Base-by-base conservation (phyloP, 1,140 invertebrate species). In the Ladona fulva region DNA sequence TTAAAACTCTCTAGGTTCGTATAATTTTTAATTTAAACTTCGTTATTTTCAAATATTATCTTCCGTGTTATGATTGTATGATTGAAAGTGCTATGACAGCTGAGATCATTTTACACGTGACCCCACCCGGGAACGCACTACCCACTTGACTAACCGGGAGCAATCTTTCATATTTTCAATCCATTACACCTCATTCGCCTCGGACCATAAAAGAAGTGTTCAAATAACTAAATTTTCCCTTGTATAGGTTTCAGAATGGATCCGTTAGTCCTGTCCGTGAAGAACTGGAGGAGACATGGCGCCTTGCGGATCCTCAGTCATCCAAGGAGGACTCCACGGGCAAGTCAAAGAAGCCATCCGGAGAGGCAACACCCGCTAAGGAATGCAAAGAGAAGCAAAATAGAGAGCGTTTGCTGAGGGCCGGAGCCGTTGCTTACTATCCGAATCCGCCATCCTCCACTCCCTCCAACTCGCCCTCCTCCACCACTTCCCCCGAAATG, bases 341-440 rank as follows among this genome's bases (percentile, higher is more conserved):
- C 5, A 66, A 22, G 52, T 16, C 52, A 12, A 66, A 66, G 52
- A 16, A 22, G n/a, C 12, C 52, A 3, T 19, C 16, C 52, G n/a
- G 52, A 5, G 52, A 66, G 1, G 14, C 52, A 16, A 16, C 52
- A 19, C 52, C 52, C 12, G 87, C 89, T 0, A 95, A 94, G 82
- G 92, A 93, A 81, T 91, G 88, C 0, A 95, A 95, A 83, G 93
- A 95, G 78, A 90, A 89, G 75, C 86, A 89, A 80, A 94, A 94
- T 83, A 87, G 91, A 0, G 89, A 91, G 78, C 88, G 89, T 77
- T 84, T 94, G 7, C 83, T 94, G 12, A 87, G 88, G 29, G 87
- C 89, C 1, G 90, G 90, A 0, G 89, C n/a, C 7, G 42, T 75
- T n/a, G 19, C 24, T 24, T 24, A 42, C 24, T 24, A 14, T 3